Conservation (phyloP, 2,797 vertebrate genomes). For the Eurystomus glaucurus region DNA sequence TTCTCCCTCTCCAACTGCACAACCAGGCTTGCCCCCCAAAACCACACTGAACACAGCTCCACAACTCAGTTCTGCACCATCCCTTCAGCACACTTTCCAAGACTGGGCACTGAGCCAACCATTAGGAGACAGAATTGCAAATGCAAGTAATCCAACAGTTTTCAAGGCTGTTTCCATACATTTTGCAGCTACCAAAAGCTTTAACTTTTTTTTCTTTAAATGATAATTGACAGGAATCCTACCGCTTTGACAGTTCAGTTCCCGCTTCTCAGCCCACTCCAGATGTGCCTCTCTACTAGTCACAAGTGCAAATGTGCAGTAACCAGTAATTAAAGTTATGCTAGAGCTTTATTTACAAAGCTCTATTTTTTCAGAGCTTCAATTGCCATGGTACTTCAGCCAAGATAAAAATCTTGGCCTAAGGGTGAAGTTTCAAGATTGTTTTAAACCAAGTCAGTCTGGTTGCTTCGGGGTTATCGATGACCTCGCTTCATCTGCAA, state of each 20-base stretch:
- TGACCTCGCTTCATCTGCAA: neutral
- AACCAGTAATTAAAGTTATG: neutral
- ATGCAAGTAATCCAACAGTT: neutral
- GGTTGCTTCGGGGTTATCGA: neutral
- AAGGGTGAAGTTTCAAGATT: neutral
- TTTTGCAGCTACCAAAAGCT: neutral
- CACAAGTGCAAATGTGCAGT: neutral
- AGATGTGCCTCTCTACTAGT: neutral
- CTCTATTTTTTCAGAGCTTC: neutral
- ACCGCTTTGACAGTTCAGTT: neutral
- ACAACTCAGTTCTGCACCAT: neutral
- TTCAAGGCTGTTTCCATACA: neutral
- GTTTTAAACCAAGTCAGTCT: neutral
- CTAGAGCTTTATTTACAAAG: neutral
- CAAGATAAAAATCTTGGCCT: slow-evolving; percentile 1
- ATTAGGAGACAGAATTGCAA: neutral
- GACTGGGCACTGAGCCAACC: neutral
- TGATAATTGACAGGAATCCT: neutral
- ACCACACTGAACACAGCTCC: neutral
- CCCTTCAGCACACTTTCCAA: neutral
- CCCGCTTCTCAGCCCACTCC: neutral
- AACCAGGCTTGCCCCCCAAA: neutral
- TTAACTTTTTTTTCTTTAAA: neutral
- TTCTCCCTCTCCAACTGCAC: neutral
- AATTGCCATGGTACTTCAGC: neutral